These are phyloP conservation scores for Eurosta solidaginis DNA, from an alignment of 1,140 invertebrate species.

Conservation along the genomic window DNA sequence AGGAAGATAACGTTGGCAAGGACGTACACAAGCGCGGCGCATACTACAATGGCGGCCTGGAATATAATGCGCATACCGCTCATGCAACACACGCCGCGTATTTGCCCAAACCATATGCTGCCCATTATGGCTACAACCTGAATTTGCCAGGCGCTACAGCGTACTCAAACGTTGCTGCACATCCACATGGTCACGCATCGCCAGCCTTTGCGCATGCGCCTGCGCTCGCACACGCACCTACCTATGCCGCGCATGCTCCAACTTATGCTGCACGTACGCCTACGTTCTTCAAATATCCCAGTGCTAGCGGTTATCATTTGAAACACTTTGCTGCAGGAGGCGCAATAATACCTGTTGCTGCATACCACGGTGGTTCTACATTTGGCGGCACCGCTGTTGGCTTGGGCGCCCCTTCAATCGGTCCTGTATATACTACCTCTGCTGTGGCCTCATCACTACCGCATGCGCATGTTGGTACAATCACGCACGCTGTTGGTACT, in stretches of 20 bases:
- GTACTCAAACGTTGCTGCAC: constrained; percentile 42
- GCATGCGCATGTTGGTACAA: not conserved
- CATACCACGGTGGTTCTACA: not conserved
- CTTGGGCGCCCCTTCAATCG: constrained; percentile 26
- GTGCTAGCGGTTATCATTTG: constrained; percentile 38
- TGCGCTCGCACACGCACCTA: not conserved
- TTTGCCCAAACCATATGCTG: constrained; percentile 50
- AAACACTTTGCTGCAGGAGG: constrained; percentile 32
- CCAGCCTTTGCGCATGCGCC: constrained; percentile 4
- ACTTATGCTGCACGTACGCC: constrained; percentile 32
- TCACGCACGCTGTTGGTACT: not conserved
- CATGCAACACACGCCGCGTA: not conserved
- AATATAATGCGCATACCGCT: not conserved
- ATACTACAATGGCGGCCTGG: constrained; percentile 39
- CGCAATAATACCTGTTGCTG: not conserved
- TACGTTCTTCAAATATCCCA: constrained; percentile 41
- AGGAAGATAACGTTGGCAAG: constrained; percentile 36
- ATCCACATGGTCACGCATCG: not conserved
- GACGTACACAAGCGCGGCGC: constrained; percentile 49
- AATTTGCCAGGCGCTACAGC: constrained; percentile 45
- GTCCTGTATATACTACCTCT: not conserved
- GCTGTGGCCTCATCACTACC: constrained; percentile 29
- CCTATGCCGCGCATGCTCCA: not conserved
- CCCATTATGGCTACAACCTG: constrained; percentile 53
- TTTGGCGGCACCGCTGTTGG: not conserved